These are phyloP conservation scores for Microplitis mediator DNA, from an alignment of 1,140 invertebrate genomes.

Conservation along the genomic window DNA sequence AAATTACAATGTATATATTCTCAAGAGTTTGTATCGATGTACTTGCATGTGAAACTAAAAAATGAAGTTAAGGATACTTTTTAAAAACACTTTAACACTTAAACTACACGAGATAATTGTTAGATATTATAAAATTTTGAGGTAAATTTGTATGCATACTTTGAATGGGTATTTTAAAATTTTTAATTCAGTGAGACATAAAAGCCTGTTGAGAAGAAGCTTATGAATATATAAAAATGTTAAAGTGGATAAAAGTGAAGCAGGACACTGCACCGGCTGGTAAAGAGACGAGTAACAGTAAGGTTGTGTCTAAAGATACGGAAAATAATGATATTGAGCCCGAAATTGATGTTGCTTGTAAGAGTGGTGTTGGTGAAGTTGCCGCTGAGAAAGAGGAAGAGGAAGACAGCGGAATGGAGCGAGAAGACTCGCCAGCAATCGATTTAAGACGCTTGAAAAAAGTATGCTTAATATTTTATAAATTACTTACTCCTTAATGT, in stretches of 20 bases:
- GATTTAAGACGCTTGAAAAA: constrained; percentile 53
- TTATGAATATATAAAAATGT: constrained; percentile 41
- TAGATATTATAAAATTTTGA: too few species aligned
- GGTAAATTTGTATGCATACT: too few species aligned
- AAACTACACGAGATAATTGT: too few species aligned
- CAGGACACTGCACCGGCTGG: constrained; percentile 40
- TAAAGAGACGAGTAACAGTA: background rate
- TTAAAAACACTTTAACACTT: too few species aligned
- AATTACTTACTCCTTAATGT: background rate
- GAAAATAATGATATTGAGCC: constrained; percentile 20
- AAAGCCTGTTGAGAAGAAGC: background rate
- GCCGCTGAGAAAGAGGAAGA: constrained; percentile 33
- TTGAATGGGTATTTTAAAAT: background rate
- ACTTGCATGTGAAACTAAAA: too few species aligned
- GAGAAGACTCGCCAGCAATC: constrained; percentile 52
- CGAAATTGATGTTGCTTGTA: constrained; percentile 38
- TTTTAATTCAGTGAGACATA: background rate
- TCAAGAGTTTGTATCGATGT: too few species aligned
- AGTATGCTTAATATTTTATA: constrained; percentile 41
- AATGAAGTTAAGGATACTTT: too few species aligned
- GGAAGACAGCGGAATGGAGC: constrained; percentile 57
- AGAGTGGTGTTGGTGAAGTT: constrained; percentile 28
- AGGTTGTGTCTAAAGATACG: constrained; percentile 4
- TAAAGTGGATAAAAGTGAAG: constrained; percentile 60
- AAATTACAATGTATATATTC: too few species aligned